phyloP scores from a whole-genome alignment of 2,797 vertebrate species.

The Poeciliopsis turneri region DNA sequence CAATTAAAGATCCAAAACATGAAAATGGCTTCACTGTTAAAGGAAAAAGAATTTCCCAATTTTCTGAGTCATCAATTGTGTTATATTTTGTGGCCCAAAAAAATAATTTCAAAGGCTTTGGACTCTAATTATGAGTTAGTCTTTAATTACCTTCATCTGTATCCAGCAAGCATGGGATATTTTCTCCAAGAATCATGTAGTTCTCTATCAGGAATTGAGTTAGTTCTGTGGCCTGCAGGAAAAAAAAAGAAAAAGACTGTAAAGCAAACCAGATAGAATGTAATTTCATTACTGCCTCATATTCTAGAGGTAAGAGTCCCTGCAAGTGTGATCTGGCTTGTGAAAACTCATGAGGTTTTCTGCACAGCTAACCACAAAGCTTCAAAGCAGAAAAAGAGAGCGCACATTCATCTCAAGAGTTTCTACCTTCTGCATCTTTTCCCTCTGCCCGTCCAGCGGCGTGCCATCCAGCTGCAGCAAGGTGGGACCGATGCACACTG shows the following conservation, averaged over 20 bases:
- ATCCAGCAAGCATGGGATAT: conserved; percentile 75
- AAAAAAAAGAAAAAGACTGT: background rate
- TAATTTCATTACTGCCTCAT: background rate
- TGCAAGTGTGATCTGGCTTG: conserved; percentile 4
- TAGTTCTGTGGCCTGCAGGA: conserved; percentile 84
- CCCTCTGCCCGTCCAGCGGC: conserved; percentile 82
- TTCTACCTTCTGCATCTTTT: conserved; percentile 86
- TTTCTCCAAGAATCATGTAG: conserved; percentile 86
- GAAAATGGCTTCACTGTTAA: background rate
- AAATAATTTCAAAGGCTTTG: too few relatives aligned
- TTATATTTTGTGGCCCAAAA: too few relatives aligned
- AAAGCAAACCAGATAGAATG: background rate
- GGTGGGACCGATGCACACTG: conserved; percentile 91
- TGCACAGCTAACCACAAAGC: conserved; percentile 51
- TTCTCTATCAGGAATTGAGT: conserved; percentile 92
- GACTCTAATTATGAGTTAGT: background rate
- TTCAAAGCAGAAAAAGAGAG: conserved; percentile 57
- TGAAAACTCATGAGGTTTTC: conserved; percentile 66
- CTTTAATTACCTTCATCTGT: conserved; percentile 77
- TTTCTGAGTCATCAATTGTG: background rate
- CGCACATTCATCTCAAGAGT: conserved; percentile 36
- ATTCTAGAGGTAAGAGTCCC: background rate
- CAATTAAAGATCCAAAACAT: too few relatives aligned
- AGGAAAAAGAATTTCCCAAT: background rate
- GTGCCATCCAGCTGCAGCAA: conserved; percentile 80